These are phyloP conservation scores for Lutraria rhynchaena DNA, from an alignment of 1,140 invertebrate genomes.

Conservation along the genomic window DNA sequence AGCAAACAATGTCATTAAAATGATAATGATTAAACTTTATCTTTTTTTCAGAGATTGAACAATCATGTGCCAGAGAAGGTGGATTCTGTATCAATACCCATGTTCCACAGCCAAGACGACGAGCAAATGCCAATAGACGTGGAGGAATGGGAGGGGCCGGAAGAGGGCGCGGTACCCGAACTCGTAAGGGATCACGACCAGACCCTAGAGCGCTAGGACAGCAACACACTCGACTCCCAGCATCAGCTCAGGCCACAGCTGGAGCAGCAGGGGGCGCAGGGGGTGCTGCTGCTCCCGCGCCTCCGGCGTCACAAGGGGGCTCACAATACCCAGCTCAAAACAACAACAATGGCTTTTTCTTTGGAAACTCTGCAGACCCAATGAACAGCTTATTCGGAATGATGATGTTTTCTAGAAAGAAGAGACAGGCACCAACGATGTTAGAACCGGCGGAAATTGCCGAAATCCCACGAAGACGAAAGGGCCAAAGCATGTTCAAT, in stretches of 20 bases:
- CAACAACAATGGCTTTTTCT: neutral
- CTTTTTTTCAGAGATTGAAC: constrained; percentile 37
- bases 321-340: neutral
- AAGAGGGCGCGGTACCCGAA: neutral
- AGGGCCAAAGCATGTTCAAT: constrained; percentile 7
- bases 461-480: constrained; percentile 24
- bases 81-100: constrained; percentile 47
- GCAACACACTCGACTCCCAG: constrained; percentile 41
- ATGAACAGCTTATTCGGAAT: constrained; percentile 4
- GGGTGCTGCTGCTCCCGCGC: neutral
- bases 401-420: constrained; percentile 49
- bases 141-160: neutral
- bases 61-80: constrained; percentile 38
- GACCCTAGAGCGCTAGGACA: constrained; percentile 13
- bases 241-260: neutral
- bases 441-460: constrained; percentile 15
- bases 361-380: constrained; percentile 29
- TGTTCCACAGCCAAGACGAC: constrained; percentile 31
- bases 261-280: neutral
- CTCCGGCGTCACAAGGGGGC: neutral
- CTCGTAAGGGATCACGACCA: constrained; percentile 10
- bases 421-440: constrained; percentile 28
- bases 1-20: neutral
- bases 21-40: neutral
- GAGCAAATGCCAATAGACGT: neutral